Evolutionary conservation across 2,888 invertebrate genomes (phyloP), one percentile per base, ranked within the genome.

Genomic region (Calliphora vomitoria): DNA sequence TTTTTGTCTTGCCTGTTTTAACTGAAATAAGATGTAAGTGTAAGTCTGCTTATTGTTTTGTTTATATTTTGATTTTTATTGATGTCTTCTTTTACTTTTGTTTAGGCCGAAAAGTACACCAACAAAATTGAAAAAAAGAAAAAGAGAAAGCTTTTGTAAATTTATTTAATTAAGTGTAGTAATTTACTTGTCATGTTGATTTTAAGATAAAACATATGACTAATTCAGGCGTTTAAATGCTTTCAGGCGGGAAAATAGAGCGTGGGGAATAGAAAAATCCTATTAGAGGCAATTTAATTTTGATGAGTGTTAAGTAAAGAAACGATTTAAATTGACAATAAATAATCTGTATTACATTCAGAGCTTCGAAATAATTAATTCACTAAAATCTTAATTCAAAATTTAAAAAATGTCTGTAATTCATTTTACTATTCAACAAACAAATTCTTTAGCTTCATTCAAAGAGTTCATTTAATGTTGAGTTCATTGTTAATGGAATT

Each of bases 91-190:
- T 18, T 53, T 18, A 10, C 58, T 11, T 58, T 25, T n/a, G 53
- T 58, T 50, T 41, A 68, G 47, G 55, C 15, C 35, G 6, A 6
- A 20, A 15, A 44, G 2, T 44, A 1, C 4, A 47, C 3, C 6
- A 15, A 41, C 50, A 41, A 66, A 13, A 20, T 25, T 1, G n/a
- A n/a, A n/a, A 20, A 13, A 18, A 25, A 64, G 15, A 44, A 82
- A 74, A 82, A 82, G 82, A 74, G 82, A 82, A 82, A 82, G 82
- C 74, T 72, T 80, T 76, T 25, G 6, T 35, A 71, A 62, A 62
- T 35, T 50, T 60, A 58, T 35, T 81, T 71, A 58, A 68, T 69
- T 25, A 31, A 81, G 50, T 64, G 20, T 31, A 58, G 58, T 47
- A 18, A 69, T 79, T 41, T 69, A 64, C 50, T 71, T 72, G 50